A percentile compares a stretch with the other conserved stretches of the same genome.
Evolutionary conservation across 2,888 invertebrate species (phyloP).

Genomic region (Alcis repandata): DNA sequence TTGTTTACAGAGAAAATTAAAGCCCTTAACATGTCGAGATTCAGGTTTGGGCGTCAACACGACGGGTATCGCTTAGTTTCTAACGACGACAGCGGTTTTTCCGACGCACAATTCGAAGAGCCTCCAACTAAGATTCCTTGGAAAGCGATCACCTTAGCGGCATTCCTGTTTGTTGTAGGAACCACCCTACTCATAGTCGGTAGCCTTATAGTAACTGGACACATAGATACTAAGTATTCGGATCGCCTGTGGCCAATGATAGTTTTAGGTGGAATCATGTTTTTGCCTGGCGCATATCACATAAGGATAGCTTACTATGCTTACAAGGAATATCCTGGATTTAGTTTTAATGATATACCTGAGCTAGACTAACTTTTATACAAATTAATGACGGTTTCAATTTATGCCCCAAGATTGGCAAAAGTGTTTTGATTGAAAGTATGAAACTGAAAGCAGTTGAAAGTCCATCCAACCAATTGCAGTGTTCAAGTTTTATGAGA

Average conservation of each 20-base stretch:
- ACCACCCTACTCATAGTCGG: constrained; percentile 91
- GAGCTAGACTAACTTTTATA: constrained; percentile 89
- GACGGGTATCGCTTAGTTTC: constrained; percentile 88
- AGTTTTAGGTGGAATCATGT: constrained; percentile 95
- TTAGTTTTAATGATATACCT: constrained; percentile 95
- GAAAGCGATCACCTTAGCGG: constrained; percentile 93
- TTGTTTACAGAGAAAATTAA: constrained; percentile 62
- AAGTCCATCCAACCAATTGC: too few species aligned
- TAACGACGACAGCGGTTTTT: constrained; percentile 88
- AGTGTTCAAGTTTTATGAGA: background rate
- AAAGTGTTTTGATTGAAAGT: too few species aligned
- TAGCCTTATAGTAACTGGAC: constrained; percentile 92
- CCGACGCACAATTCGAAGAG: constrained; percentile 89
- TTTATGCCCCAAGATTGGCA: background rate
- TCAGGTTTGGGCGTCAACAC: constrained; percentile 86
- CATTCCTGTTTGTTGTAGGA: constrained; percentile 92
- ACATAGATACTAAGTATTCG: constrained; percentile 93
- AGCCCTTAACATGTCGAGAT: constrained; percentile 85
- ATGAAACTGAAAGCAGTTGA: too few species aligned
- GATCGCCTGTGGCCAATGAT: constrained; percentile 96
- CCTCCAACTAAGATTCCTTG: constrained; percentile 92
- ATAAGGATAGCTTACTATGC: constrained; percentile 95
- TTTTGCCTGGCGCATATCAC: constrained; percentile 96
- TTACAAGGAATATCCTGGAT: constrained; percentile 93
- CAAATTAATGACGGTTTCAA: background rate